A percentile compares a stretch with the other conserved stretches of the same genome.
Conservation (phyloP, 2,888 invertebrate genomes). For the Yponomeuta plumbellus region DNA sequence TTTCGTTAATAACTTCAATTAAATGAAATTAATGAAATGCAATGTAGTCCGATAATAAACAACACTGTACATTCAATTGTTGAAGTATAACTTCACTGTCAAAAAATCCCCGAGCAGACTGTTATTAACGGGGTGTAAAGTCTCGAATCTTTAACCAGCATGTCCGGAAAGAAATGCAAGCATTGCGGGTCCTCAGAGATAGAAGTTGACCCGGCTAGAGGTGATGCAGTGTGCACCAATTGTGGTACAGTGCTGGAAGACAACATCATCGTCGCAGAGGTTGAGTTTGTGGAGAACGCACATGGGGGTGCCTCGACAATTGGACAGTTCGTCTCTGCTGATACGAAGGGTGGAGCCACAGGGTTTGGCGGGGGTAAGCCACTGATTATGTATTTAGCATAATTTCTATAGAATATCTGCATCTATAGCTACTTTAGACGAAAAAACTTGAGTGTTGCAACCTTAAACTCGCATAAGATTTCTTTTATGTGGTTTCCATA, state of each 20-base stretch:
- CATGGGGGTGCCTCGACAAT: conserved; percentile 91
- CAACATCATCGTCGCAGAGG: conserved; percentile 96
- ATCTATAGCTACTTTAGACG: no score
- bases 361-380: conserved; percentile 84
- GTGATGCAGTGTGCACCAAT: conserved; percentile 96
- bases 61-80: no score
- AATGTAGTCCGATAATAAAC: no score
- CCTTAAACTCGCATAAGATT: no score
- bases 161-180: conserved; percentile 86
- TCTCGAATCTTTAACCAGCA: conserved; percentile 24
- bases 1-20: no score
- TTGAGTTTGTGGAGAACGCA: conserved; percentile 95
- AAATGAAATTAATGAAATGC: no score
- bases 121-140: not conserved
- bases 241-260: conserved; percentile 98
- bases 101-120: not conserved
- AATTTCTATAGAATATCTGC: not conserved
- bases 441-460: no score
- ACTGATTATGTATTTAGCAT: not conserved
- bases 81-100: not conserved
- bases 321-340: conserved; percentile 95
- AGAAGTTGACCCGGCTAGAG: conserved; percentile 95
- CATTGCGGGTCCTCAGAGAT: conserved; percentile 93
- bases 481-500: no score
- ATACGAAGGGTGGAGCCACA: conserved; percentile 89